phyloP scores from a whole-genome alignment of 92 coral and sea anemone genomes.

The Hydrozoanthus gracilis region DNA sequence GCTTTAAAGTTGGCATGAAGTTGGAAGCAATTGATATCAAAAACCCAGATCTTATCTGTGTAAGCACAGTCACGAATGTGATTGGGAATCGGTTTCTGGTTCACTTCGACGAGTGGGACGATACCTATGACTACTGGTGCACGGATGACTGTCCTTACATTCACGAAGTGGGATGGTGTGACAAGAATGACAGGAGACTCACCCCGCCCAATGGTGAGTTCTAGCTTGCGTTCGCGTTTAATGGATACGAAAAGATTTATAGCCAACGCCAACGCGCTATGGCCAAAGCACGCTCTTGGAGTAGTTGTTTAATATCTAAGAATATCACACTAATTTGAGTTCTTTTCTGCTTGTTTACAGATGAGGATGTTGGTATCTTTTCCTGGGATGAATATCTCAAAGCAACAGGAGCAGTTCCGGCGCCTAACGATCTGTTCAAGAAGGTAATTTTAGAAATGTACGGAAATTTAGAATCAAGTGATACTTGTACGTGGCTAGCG shows the following conservation, averaged over 20 bases:
- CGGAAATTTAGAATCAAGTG: too few species aligned
- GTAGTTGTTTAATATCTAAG: conserved; percentile 38
- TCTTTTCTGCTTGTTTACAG: conserved; percentile 47
- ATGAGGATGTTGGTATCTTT: conserved; percentile 96
- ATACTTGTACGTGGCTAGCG: not conserved
- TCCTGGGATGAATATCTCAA: conserved; percentile 88
- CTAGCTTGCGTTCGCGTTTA: not conserved
- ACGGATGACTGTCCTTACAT: conserved; percentile 95
- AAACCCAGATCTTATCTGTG: conserved; percentile 99
- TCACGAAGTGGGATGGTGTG: conserved; percentile 91
- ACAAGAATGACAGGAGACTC: conserved; percentile 70
- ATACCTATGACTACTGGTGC: conserved; percentile 99
- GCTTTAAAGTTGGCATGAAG: conserved; percentile 92
- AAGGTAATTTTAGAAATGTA: conserved; percentile 51
- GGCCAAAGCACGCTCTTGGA: not conserved
- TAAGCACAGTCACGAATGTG: conserved; percentile 98
- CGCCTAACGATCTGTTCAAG: conserved; percentile 74
- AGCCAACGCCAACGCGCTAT: not conserved
- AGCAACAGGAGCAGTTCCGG: conserved; percentile 87
- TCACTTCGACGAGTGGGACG: conserved; percentile 99
- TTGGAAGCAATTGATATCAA: conserved; percentile 96
- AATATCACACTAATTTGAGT: not conserved
- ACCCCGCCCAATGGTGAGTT: conserved; percentile 84
- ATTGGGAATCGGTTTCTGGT: conserved; percentile 96
- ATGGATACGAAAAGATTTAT: not conserved